phyloP scores from a whole-genome alignment of 2,797 vertebrate species.

The Melanitta fusca region DNA sequence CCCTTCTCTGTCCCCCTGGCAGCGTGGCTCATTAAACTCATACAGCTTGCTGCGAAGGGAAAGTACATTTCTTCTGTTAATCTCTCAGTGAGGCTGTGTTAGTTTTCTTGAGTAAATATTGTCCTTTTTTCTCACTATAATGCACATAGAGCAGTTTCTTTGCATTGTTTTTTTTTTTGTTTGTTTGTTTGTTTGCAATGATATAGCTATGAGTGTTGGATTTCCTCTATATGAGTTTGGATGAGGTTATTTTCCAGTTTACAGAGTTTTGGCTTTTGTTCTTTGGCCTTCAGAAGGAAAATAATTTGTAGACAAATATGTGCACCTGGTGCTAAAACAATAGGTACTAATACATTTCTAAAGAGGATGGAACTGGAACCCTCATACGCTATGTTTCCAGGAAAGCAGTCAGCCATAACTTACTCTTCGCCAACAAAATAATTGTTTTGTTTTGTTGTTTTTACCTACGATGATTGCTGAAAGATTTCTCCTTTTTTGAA shows the following conservation, averaged over 20 bases:
- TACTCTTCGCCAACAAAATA: slow-evolving; percentile 2
- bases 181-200: background rate
- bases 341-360: slow-evolving; percentile 50
- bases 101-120: background rate
- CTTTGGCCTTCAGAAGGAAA: slow-evolving; percentile 62
- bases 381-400: slow-evolving; percentile 24
- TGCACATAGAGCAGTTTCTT: background rate
- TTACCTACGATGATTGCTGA: background rate
- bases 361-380: slow-evolving; percentile 32
- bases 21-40: fast-evolving
- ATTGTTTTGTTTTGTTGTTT: background rate
- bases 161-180: background rate
- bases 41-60: background rate
- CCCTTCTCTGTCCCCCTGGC: background rate
- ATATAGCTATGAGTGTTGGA: slow-evolving; percentile 14
- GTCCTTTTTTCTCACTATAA: background rate
- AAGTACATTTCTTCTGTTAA: background rate
- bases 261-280: slow-evolving; percentile 52
- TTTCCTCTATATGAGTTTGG: slow-evolving; percentile 50
- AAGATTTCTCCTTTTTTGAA: background rate
- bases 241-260: slow-evolving; percentile 61
- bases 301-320: slow-evolving; percentile 67
- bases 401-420: slow-evolving; percentile 37
- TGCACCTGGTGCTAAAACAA: slow-evolving; percentile 72
- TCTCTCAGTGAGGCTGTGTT: background rate